Base-by-base conservation (phyloP, 2,113 vertebrate species). In the Pimephales promelas region DNA sequence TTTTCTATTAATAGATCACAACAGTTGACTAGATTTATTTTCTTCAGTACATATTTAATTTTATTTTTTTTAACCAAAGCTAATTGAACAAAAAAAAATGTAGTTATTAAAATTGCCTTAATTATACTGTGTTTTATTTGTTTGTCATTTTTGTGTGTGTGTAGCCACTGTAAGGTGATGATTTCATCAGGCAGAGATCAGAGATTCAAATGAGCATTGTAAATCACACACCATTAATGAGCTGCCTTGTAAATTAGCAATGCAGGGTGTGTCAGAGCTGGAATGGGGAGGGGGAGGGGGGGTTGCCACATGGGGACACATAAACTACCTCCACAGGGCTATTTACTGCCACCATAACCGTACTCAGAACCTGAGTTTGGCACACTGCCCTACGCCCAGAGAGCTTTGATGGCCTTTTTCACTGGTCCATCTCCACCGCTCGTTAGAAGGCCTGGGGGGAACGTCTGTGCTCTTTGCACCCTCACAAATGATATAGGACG, bases 191-290 rank as follows among this genome's bases (percentile, higher is more conserved):
- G 89, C 90, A 24, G 88, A 91, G 91, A 93, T 93, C 91, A 92
- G 90, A 84, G 47, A 90, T 87, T 90, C 89, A 92, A 94, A 94
- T 88, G 92, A 93, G 92, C 90, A 88, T 89, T 82, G 90, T 93
- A 94, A 93, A 95, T 94, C 91, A 92, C 88, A 89, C 74, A 28
- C 85, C 84, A 89, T 93, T 94, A 94, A 94, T 90, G 88, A 94
- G 93, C 92, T 90, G 89, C 91, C 93, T 92, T 91, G 76, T 94
- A 94, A 95, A 94, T 94, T 90, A 92, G 89, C 83, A 80, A 89
- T 87, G 87, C 89, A 62, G 74, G 66, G 52, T 59, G 68, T 49
- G 73, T 26, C 83, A 20, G 74, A 62, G 47, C 64, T 64, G 71
- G 16, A 64, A 73, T n/a, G 45, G 28, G 47, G 81, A 59, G 34